Conservation (phyloP, 2,888 invertebrate species). For the Eupithecia subumbrata region DNA sequence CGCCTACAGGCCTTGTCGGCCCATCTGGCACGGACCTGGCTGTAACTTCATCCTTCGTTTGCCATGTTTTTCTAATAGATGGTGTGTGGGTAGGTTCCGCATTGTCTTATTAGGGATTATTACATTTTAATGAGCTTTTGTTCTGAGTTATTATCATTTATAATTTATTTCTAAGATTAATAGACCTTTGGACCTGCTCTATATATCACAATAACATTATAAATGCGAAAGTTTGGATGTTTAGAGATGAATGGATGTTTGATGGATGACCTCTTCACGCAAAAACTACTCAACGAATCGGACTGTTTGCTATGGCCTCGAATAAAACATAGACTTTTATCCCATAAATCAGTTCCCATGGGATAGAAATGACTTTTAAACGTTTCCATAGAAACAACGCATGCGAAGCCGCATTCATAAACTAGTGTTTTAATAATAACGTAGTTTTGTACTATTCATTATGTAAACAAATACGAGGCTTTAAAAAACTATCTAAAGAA, state of each 20-base stretch:
- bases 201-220: background rate
- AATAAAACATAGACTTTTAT: too few species aligned
- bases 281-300: too few species aligned
- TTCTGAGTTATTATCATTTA: slow-evolving; percentile 24
- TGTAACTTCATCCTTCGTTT: slow-evolving; percentile 20
- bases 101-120: slow-evolving; percentile 39
- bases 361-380: too few species aligned
- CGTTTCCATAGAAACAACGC: too few species aligned
- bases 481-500: background rate
- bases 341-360: too few species aligned
- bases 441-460: background rate
- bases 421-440: background rate
- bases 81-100: slow-evolving; percentile 41
- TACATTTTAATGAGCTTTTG: slow-evolving; percentile 36
- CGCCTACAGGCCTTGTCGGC: slow-evolving; percentile 61
- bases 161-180: background rate
- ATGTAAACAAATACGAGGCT: too few species aligned
- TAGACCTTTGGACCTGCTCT: background rate
- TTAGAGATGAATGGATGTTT: too few species aligned
- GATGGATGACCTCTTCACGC: too few species aligned
- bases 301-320: too few species aligned
- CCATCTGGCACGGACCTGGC: slow-evolving; percentile 37
- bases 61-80: slow-evolving; percentile 35
- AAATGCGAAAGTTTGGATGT: too few species aligned
- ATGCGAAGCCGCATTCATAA: too few species aligned